A percentile compares a stretch with the other conserved stretches of the same genome.
These are phyloP conservation scores for Mobula birostris DNA, from an alignment of 2,113 vertebrate species.

Conservation along the genomic window DNA sequence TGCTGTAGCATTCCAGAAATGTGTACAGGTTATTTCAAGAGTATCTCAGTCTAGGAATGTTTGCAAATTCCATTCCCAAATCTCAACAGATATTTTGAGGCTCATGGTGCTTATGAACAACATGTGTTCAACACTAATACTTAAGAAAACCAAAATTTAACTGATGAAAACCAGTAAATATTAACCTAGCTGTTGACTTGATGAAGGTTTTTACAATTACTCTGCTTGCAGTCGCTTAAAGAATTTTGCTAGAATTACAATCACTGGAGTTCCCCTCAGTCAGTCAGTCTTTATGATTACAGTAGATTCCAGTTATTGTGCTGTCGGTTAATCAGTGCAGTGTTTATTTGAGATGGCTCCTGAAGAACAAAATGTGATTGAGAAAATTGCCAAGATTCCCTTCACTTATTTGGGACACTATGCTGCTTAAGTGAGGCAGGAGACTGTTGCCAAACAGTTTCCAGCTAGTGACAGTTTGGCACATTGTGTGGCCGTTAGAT, in stretches of 20 bases:
- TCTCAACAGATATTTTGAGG: not conserved
- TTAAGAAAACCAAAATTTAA: not conserved
- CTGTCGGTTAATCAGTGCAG: too few species aligned
- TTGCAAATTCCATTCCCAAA: constrained; percentile 18
- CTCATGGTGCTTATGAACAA: not conserved
- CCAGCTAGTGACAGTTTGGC: too few species aligned
- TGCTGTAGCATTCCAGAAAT: not conserved
- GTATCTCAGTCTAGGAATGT: constrained; percentile 10
- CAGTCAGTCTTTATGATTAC: not conserved
- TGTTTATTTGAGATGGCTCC: too few species aligned
- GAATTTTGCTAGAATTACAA: not conserved
- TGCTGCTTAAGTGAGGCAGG: too few species aligned
- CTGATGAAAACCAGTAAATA: not conserved
- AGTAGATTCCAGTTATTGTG: too few species aligned
- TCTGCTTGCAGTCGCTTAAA: not conserved
- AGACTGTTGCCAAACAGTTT: too few species aligned
- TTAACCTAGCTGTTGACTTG: not conserved
- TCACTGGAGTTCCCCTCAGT: not conserved
- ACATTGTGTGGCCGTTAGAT: too few species aligned
- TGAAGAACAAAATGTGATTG: too few species aligned
- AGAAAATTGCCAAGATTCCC: too few species aligned
- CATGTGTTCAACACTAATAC: not conserved
- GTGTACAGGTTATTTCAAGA: constrained; percentile 16
- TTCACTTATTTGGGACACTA: too few species aligned
- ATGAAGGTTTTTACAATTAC: not conserved